phyloP scores from a whole-genome alignment of 2,888 invertebrate genomes.

The Deroplatys truncata region DNA sequence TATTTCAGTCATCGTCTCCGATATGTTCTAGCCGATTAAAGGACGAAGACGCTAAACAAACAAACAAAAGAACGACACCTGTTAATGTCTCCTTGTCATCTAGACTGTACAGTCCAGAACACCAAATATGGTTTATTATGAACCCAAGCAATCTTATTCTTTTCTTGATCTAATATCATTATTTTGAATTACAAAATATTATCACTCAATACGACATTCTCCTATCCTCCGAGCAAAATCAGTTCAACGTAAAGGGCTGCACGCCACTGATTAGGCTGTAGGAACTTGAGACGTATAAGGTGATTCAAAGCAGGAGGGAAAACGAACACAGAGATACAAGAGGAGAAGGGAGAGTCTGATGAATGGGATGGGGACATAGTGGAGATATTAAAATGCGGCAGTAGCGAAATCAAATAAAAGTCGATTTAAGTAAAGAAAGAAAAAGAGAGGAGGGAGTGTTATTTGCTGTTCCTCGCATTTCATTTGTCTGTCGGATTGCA shows the following conservation, averaged over 20 bases:
- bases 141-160: no score
- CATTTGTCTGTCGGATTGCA: not conserved
- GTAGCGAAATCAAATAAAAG: constrained; percentile 27
- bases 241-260: not conserved
- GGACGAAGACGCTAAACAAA: no score
- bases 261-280: not conserved
- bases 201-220: no score
- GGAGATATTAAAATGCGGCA: constrained; percentile 28
- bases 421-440: constrained; percentile 26
- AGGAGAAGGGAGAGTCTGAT: constrained; percentile 9
- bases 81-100: no score
- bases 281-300: not conserved
- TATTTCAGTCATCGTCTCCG: no score
- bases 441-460: not conserved
- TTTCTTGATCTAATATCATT: no score
- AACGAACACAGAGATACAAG: not conserved
- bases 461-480: not conserved
- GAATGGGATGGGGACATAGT: constrained; percentile 17
- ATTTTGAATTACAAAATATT: no score
- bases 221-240: no score
- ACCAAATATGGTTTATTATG: no score
- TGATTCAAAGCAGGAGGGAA: not conserved
- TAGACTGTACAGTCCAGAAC: no score
- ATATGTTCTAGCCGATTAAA: no score
- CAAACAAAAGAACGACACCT: no score